Conservation (phyloP, 2,113 vertebrate species). For the Echinops telfairi region DNA sequence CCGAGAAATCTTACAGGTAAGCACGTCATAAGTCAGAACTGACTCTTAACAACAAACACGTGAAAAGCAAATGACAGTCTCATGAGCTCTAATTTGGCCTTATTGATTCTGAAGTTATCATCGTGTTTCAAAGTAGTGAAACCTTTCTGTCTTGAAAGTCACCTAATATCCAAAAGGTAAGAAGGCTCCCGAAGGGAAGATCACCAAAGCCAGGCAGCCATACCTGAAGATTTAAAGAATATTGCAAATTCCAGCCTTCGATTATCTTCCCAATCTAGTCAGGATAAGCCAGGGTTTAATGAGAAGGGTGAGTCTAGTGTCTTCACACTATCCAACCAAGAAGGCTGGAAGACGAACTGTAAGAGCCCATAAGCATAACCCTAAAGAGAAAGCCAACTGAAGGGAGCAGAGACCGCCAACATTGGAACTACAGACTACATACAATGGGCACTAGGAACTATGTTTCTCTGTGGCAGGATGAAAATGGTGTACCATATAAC, state of each 20-base stretch:
- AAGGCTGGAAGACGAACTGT: neutral
- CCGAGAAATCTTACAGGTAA: too few species aligned
- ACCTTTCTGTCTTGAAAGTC: neutral
- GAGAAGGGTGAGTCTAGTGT: neutral
- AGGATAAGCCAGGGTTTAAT: neutral
- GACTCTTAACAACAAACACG: neutral
- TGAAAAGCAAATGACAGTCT: neutral
- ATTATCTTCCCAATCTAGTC: conserved; percentile 2
- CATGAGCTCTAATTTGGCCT: neutral
- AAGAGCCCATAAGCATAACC: neutral
- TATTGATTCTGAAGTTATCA: neutral
- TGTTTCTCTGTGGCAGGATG: neutral
- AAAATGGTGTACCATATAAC: neutral
- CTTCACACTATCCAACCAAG: neutral
- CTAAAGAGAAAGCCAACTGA: neutral
- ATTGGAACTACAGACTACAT: neutral
- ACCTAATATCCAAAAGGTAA: neutral
- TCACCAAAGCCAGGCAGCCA: neutral
- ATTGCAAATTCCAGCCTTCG: neutral
- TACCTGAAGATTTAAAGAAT: neutral
- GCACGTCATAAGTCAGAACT: neutral
- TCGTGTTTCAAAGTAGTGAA: neutral
- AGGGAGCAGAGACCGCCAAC: neutral
- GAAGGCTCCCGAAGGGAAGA: neutral
- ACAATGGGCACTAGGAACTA: fast-evolving